Conservation (phyloP, 2,888 invertebrate genomes). For the Biston stratarius region DNA sequence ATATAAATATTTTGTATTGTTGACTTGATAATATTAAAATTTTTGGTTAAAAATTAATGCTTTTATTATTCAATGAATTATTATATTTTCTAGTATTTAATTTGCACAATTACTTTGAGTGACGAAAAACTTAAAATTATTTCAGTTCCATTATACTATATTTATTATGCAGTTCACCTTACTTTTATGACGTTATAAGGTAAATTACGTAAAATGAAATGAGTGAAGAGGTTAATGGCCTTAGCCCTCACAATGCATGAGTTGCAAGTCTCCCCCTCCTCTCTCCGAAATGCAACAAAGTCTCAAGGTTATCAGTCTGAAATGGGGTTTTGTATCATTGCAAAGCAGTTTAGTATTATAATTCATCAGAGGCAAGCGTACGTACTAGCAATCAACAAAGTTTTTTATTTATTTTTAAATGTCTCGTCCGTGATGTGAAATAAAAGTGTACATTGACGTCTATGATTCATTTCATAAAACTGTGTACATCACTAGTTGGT, state of each 20-base stretch:
- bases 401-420: no score
- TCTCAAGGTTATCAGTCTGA: slow-evolving; percentile 28
- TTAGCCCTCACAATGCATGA: slow-evolving; percentile 33
- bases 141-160: no score
- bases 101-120: no score
- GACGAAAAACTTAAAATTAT: no score
- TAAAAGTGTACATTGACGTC: neutral
- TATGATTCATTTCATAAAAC: neutral
- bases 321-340: slow-evolving; percentile 11
- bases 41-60: neutral
- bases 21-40: slow-evolving; percentile 12
- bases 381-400: neutral
- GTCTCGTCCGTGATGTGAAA: neutral
- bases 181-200: slow-evolving; percentile 15
- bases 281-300: slow-evolving; percentile 29
- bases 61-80: neutral
- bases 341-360: slow-evolving; percentile 24
- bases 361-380: slow-evolving; percentile 4
- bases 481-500: slow-evolving; percentile 9
- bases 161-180: no score
- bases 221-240: slow-evolving; percentile 38
- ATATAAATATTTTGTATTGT: slow-evolving; percentile 19
- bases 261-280: slow-evolving; percentile 32
- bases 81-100: no score
- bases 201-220: slow-evolving; percentile 39